phyloP scores from a whole-genome alignment of 1,140 invertebrate species.

The Dendrolimus punctatus region DNA sequence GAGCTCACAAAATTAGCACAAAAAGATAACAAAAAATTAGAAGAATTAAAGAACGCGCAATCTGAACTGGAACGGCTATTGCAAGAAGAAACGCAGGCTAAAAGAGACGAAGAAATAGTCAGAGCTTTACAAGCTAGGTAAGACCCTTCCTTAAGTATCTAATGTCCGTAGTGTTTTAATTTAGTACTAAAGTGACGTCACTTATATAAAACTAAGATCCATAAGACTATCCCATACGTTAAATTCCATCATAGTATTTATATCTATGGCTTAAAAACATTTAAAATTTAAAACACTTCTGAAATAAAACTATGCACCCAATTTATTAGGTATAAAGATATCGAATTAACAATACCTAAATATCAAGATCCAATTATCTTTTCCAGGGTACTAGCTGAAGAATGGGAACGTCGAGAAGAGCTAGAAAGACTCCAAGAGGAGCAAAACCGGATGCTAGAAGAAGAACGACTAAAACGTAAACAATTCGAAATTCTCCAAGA shows the following conservation, averaged over 20 bases:
- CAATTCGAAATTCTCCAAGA: conserved; percentile 81
- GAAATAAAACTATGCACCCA: no score
- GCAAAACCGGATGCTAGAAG: conserved; percentile 80
- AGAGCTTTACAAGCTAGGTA: conserved; percentile 79
- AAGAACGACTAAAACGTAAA: conserved; percentile 80
- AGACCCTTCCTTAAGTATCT: conserved; percentile 1
- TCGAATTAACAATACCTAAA: no score
- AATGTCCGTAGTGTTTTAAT: background rate
- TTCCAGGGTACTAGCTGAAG: conserved; percentile 81
- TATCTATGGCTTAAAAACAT: no score
- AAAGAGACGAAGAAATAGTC: conserved; percentile 88
- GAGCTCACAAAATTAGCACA: conserved; percentile 78
- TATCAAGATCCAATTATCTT: no score
- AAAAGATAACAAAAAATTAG: conserved; percentile 79
- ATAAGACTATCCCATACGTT: no score
- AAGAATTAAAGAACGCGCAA: conserved; percentile 80
- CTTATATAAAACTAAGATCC: no score
- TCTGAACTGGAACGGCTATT: conserved; percentile 78
- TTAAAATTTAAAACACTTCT: no score
- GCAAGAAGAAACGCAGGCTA: conserved; percentile 86
- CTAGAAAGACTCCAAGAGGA: conserved; percentile 84
- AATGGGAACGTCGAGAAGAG: conserved; percentile 87
- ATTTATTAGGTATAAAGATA: no score
- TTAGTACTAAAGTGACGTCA: no score
- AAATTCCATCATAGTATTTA: no score